These are phyloP conservation scores for Pterostichus madidus DNA, from an alignment of 2,888 invertebrate species.

Conservation along the genomic window DNA sequence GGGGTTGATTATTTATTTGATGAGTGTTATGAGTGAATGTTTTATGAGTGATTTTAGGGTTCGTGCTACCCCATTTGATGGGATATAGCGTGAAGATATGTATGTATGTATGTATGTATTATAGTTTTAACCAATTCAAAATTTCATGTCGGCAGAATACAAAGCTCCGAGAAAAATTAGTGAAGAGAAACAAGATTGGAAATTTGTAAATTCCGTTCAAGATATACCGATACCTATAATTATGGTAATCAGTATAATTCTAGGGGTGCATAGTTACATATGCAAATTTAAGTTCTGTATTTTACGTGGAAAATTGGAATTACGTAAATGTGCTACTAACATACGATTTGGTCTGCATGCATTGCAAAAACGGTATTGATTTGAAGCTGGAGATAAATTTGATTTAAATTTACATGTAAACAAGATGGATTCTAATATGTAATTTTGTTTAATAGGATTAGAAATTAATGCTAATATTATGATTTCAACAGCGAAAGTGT, in stretches of 20 bases:
- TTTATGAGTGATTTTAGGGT: no score
- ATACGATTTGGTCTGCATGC: neutral
- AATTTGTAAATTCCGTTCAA: constrained; percentile 50
- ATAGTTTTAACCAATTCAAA: constrained; percentile 47
- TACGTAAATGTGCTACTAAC: constrained; percentile 36
- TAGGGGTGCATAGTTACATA: constrained; percentile 54
- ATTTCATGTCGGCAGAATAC: constrained; percentile 42
- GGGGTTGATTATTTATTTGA: no score
- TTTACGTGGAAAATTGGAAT: constrained; percentile 54
- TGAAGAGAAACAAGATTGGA: constrained; percentile 54
- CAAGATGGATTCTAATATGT: constrained; percentile 22
- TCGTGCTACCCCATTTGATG: no score
- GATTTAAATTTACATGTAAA: constrained; percentile 43
- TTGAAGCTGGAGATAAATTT: neutral
- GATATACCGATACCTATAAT: constrained; percentile 52
- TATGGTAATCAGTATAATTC: constrained; percentile 55
- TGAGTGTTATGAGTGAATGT: no score
- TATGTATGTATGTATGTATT: no score
- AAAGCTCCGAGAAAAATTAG: constrained; percentile 33
- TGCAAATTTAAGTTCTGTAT: constrained; percentile 45
- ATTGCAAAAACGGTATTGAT: constrained; percentile 31
- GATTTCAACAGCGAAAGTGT: constrained; percentile 19
- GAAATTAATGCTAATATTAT: constrained; percentile 11
- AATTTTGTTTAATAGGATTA: constrained; percentile 31
- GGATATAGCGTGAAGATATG: no score